A percentile compares a stretch with the other conserved stretches of the same genome.
Evolutionary conservation across 53 echinoderm and acorn worm species (phyloP).

Genomic region (Mesocentrotus franciscanus): DNA sequence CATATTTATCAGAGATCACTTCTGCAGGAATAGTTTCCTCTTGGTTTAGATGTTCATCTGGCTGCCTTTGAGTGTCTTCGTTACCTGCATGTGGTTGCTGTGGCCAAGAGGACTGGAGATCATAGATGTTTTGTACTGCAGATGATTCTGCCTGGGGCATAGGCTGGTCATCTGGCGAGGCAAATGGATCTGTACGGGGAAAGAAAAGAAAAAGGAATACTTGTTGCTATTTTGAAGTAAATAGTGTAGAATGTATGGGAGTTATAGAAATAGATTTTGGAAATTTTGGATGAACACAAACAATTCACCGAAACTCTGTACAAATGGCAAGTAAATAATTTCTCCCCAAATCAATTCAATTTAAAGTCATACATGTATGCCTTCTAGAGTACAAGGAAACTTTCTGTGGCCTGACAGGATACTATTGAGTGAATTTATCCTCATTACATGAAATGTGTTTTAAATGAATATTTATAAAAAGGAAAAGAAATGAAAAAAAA

Average conservation of each 20-base stretch:
- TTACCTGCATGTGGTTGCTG: background rate
- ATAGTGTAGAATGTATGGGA: background rate
- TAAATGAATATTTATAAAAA: background rate
- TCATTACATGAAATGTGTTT: background rate
- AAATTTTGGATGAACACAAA: background rate
- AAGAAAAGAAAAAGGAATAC: background rate
- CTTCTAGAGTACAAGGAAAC: background rate
- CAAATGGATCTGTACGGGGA: slow-evolving; percentile 54
- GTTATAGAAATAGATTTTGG: background rate
- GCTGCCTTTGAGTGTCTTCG: background rate
- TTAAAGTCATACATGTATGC: no score
- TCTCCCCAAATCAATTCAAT: background rate
- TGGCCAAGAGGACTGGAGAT: slow-evolving; percentile 57
- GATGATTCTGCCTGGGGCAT: slow-evolving; percentile 44
- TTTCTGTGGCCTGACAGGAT: background rate
- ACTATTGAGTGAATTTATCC: background rate
- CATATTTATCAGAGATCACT: background rate
- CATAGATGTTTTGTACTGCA: slow-evolving; percentile 45
- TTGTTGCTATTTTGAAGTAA: background rate
- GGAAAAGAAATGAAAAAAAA: no score
- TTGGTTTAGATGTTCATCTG: background rate
- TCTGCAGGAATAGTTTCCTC: slow-evolving; percentile 10
- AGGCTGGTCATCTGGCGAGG: slow-evolving; percentile 62
- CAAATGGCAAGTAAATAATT: background rate
- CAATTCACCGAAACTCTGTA: background rate